Conservation (phyloP, 2,888 invertebrate genomes). For the Heterodera filipjevi region DNA sequence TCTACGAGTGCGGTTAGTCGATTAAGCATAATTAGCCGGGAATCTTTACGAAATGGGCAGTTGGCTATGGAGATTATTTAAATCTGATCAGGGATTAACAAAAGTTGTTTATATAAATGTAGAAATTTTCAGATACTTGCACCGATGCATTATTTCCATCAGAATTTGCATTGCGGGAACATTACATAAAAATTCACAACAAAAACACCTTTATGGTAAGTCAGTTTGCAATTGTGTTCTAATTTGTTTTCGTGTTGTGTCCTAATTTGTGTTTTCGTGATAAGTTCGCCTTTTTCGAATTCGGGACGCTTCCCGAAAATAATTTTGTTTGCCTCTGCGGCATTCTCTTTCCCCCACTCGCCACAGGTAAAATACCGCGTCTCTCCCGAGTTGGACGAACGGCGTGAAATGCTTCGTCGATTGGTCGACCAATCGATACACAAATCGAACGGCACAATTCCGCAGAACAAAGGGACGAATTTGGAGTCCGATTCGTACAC, state of each 20-base stretch:
- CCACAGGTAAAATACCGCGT: slow-evolving; percentile 31
- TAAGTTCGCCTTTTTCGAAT: neutral
- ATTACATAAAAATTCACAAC: slow-evolving; percentile 28
- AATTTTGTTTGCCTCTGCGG: neutral
- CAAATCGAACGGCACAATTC: neutral
- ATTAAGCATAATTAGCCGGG: no score
- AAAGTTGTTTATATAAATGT: neutral
- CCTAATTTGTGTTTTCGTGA: neutral
- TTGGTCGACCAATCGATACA: slow-evolving; percentile 13
- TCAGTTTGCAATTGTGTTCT: neutral
- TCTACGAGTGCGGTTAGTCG: slow-evolving; percentile 29
- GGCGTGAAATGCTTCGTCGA: slow-evolving; percentile 26
- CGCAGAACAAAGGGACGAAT: neutral
- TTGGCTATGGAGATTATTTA: no score
- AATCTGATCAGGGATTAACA: no score
- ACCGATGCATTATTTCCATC: slow-evolving; percentile 31
- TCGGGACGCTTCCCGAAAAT: no score
- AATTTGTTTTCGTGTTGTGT: slow-evolving; percentile 10
- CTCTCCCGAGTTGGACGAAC: slow-evolving; percentile 30
- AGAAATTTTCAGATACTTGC: slow-evolving; percentile 12
- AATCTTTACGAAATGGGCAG: neutral
- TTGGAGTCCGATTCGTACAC: slow-evolving; percentile 5
- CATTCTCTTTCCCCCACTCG: neutral
- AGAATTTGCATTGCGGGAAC: slow-evolving; percentile 31
- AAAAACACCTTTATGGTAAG: slow-evolving; percentile 21